Evolutionary conservation across 2,888 invertebrate genomes (phyloP).

Genomic region (Helobdella robusta): DNA sequence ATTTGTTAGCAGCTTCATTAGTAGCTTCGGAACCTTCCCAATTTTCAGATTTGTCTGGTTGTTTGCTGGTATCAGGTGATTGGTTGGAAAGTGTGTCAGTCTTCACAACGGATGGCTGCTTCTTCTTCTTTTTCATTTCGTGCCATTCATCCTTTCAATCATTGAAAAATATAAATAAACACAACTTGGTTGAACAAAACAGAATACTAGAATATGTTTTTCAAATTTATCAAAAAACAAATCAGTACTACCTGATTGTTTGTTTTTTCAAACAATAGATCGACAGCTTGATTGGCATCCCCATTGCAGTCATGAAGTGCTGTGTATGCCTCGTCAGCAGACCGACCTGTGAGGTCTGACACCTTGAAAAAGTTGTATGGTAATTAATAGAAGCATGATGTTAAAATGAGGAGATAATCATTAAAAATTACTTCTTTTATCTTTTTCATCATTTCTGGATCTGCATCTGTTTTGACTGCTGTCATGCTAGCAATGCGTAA

Average conservation of each 20-base stretch:
- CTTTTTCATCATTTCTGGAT: conserved; percentile 59
- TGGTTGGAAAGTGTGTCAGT: neutral
- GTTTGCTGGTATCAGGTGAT: neutral
- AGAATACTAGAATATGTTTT: neutral
- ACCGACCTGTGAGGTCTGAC: conserved; percentile 79
- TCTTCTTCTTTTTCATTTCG: conserved; percentile 32
- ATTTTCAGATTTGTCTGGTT: conserved; percentile 8
- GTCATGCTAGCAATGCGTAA: conserved; percentile 29
- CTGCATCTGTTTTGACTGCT: conserved; percentile 51
- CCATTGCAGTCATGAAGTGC: conserved; percentile 86
- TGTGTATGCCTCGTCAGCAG: conserved; percentile 80
- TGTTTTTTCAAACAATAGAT: conserved; percentile 62
- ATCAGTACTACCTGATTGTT: conserved; percentile 28
- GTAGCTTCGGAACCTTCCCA: neutral
- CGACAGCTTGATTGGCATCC: conserved; percentile 72
- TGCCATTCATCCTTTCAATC: conserved; percentile 32
- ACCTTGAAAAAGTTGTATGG: conserved; percentile 50
- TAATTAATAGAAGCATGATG: neutral
- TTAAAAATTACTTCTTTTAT: conserved; percentile 50
- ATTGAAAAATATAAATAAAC: neutral
- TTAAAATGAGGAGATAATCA: neutral
- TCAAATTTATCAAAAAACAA: neutral
- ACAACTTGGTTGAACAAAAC: no score
- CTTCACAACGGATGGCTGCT: conserved; percentile 7
- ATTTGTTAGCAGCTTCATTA: neutral